Base-by-base conservation (phyloP, 2,113 vertebrate species). In the Mirounga angustirostris region DNA sequence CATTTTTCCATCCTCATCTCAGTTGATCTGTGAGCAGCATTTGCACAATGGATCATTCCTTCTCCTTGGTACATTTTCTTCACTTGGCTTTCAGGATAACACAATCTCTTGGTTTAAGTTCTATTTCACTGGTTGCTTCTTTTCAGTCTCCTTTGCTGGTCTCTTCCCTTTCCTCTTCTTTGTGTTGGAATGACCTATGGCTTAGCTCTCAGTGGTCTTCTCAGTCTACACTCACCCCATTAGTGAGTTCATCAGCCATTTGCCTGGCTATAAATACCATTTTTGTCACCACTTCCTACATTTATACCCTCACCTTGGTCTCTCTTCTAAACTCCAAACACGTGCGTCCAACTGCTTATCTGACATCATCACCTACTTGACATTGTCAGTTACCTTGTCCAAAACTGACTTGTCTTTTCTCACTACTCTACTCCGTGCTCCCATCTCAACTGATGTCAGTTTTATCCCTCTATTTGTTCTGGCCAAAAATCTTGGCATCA, bases 11-110 rank as follows among this genome's bases (percentile, higher is more conserved):
- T 58, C 16, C 28, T 96, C 5, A 56, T 91, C 10, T 69, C n/a
- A 82, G 3, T 50, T 86, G 69, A 81, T 76, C n/a, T 54, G 7
- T 58, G 28, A 71, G 28, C 50, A 91, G 43, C 58, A 28, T 91
- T 94, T 89, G 54, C 63, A 22, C 24, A 59, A 56, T 76, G 46
- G 50, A 54, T 88, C 43, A 84, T 63, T 63, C 50, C 9, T 94
- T 92, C 50, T 84, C 67, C 28, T 90, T 93, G 61, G n/a, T 90
- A 26, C 16, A n/a, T 69, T 92, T 96, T 79, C 43, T 59, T 98
- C 56, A 50, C n/a, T 81, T 92, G 76, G 19, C 16, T 82, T 94
- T 95, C 7, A 15, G 19, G 28, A 71, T 28, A 78, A 54, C 28
- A 74, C 5, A 46, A 5, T 67, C 63, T 88, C 52, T 84, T 82